A percentile compares a stretch with the other conserved stretches of the same genome.
These are phyloP conservation scores for Gasterosteus aculeatus DNA, from an alignment of 2,113 vertebrate species.

Conservation along the genomic window DNA sequence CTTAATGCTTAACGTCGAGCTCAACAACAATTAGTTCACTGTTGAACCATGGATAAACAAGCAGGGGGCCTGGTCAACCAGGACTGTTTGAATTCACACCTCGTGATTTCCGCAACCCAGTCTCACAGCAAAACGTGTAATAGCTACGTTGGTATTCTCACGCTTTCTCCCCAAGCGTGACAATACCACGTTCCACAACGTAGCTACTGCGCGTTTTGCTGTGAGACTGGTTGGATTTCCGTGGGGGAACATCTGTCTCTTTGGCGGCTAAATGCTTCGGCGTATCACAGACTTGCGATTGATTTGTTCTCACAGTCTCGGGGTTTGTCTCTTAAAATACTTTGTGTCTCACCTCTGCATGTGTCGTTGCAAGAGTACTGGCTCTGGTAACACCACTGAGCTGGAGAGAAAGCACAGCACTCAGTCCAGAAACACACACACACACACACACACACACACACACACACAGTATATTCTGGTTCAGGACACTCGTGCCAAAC, in stretches of 20 bases:
- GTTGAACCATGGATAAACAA: no score
- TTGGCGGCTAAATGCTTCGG: not conserved
- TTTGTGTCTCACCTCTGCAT: conserved; percentile 73
- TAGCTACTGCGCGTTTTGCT: no score
- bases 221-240: no score
- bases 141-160: no score
- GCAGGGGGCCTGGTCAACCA: not conserved
- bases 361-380: conserved; percentile 72
- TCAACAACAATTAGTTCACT: no score
- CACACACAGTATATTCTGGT: not conserved
- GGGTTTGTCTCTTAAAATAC: not conserved
- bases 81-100: not conserved
- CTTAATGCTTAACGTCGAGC: no score
- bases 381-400: conserved; percentile 82
- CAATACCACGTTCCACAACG: no score
- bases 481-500: conserved; percentile 8
- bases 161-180: no score
- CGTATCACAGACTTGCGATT: not conserved
- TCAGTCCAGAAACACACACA: conserved; percentile 4
- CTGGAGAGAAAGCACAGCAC: conserved; percentile 59
- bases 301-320: no score
- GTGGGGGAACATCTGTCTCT: not conserved
- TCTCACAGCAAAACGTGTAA: no score
- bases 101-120: not conserved
- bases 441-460: not conserved